Evolutionary conservation across 1,140 invertebrate species (phyloP).

Genomic region (fruit fly (Drosophila melanogaster)): DNA sequence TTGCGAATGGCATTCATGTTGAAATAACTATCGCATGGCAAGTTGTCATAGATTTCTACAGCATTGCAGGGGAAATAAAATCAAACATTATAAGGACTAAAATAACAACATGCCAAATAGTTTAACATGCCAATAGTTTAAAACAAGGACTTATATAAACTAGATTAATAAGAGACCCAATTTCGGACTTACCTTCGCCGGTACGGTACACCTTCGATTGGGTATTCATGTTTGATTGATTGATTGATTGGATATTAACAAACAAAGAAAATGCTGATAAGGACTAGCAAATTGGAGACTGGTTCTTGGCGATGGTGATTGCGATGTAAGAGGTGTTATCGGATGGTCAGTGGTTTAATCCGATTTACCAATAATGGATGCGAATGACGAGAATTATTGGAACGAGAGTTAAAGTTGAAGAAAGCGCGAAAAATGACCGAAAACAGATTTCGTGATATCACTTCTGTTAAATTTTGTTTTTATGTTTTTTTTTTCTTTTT

Average conservation of each 20-base stretch:
- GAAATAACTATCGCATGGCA: slow-evolving; percentile 76
- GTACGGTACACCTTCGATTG: slow-evolving; percentile 83
- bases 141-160: not conserved
- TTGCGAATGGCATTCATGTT: slow-evolving; percentile 83
- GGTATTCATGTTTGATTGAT: slow-evolving; percentile 76
- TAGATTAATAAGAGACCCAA: not conserved
- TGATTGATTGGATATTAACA: slow-evolving; percentile 35
- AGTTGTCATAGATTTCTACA: slow-evolving; percentile 81
- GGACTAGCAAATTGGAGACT: slow-evolving; percentile 71
- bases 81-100: not conserved
- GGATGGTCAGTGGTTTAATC: slow-evolving; percentile 26
- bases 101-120: not conserved
- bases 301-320: slow-evolving; percentile 41
- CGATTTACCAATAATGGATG: slow-evolving; percentile 27
- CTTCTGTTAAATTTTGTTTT: slow-evolving; percentile 33
- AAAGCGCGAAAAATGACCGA: slow-evolving; percentile 39
- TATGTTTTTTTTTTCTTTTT: slow-evolving; percentile 20
- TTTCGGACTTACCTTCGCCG: slow-evolving; percentile 70
- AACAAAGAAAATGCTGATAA: slow-evolving; percentile 68
- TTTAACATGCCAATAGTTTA: not conserved
- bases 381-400: slow-evolving; percentile 44
- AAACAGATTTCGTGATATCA: slow-evolving; percentile 36
- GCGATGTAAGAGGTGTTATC: slow-evolving; percentile 21
- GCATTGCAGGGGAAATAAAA: not conserved
- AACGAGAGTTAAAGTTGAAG: slow-evolving; percentile 40